These are phyloP conservation scores for Mastomys natalensis DNA, from an alignment of 2,113 vertebrate species.

Conservation along the genomic window DNA sequence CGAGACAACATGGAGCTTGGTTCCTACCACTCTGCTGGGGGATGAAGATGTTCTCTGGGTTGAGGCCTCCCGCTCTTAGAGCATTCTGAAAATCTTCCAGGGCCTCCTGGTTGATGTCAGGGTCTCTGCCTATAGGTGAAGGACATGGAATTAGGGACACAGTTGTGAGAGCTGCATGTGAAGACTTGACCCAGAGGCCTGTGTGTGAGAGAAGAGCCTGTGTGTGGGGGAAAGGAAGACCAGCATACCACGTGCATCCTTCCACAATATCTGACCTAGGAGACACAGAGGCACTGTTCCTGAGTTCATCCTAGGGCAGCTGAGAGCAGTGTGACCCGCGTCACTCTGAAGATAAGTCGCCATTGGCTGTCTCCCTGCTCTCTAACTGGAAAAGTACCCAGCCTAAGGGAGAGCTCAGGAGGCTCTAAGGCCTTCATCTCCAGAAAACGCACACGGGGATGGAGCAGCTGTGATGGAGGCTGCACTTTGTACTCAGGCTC, in stretches of 20 bases:
- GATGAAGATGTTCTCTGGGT: background rate
- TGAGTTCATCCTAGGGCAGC: background rate
- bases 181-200: too few relatives aligned
- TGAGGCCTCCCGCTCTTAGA: background rate
- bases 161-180: background rate
- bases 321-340: background rate
- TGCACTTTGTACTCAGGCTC: rapidly evolving
- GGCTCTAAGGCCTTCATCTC: background rate
- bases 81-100: background rate
- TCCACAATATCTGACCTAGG: background rate
- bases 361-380: background rate
- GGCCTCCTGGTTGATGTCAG: background rate
- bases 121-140: background rate
- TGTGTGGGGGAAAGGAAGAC: background rate
- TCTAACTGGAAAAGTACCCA: background rate
- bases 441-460: too few relatives aligned
- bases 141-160: background rate
- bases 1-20: rapidly evolving
- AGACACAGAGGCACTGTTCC: background rate
- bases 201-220: background rate
- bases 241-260: background rate
- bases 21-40: constrained; percentile 5
- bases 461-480: rapidly evolving
- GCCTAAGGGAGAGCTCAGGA: background rate
- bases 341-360: background rate